phyloP scores from a whole-genome alignment of 2,797 vertebrate genomes.

The Cryptoblepharus egeriae region DNA sequence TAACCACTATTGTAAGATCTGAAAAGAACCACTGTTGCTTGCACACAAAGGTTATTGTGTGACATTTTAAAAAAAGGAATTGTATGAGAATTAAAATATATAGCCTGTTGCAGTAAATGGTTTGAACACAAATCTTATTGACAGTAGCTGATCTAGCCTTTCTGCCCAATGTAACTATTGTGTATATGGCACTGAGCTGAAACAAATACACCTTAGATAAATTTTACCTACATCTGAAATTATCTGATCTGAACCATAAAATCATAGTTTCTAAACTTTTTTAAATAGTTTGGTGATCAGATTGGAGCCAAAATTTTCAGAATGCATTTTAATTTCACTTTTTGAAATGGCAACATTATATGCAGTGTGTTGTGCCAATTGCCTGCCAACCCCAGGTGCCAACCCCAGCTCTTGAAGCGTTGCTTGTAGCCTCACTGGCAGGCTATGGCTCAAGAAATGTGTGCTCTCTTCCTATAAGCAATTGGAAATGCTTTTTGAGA shows the following conservation, averaged over 20 bases:
- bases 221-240: not conserved
- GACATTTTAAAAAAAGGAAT: not conserved
- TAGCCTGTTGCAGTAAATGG: not conserved
- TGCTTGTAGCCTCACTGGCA: too few relatives aligned
- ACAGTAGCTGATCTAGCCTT: not conserved
- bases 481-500: not conserved
- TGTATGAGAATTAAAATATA: not conserved
- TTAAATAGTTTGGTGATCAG: not conserved
- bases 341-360: not conserved
- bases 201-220: not conserved
- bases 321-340: not conserved
- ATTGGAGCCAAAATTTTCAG: not conserved
- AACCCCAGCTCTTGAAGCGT: not conserved
- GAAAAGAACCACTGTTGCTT: not conserved
- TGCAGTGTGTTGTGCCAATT: not conserved
- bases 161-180: not conserved
- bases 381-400: not conserved
- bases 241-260: not conserved
- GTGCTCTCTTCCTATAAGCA: not conserved
- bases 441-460: not conserved
- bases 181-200: not conserved
- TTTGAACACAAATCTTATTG: not conserved
- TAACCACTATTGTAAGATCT: too few relatives aligned
- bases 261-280: not conserved
- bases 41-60: not conserved